Percentiles rank a stretch among this genome's conserved stretches.
Conservation (phyloP, 1,140 invertebrate species). For the Leptopilina boulardi region DNA sequence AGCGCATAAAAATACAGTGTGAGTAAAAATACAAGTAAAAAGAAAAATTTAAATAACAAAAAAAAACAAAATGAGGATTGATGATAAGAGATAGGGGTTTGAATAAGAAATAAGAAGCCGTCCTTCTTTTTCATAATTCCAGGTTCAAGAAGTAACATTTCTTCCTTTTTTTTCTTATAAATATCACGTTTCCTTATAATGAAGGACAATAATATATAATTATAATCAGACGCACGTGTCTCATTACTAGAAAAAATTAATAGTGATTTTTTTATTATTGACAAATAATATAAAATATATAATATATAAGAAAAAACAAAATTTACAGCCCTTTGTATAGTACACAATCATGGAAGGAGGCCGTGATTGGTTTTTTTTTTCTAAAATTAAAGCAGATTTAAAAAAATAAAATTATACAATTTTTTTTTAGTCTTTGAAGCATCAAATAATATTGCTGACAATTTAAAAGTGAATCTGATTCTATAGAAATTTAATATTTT, state of each 20-base stretch:
- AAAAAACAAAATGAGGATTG: conserved; percentile 7
- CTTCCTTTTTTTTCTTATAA: background rate
- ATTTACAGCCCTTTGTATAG: background rate
- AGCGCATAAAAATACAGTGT: conserved; percentile 20
- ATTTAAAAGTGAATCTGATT: conserved; percentile 40
- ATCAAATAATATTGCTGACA: conserved; percentile 19
- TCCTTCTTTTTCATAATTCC: background rate
- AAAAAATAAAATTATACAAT: conserved; percentile 46
- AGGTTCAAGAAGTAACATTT: background rate
- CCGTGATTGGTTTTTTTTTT: conserved; percentile 17
- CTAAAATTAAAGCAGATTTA: conserved; percentile 41
- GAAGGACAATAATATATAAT: conserved; percentile 12
- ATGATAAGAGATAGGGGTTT: background rate
- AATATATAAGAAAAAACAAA: conserved; percentile 44
- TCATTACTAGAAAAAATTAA: background rate
- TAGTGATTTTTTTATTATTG: conserved; percentile 58
- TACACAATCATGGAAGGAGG: background rate
- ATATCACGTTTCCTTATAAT: conserved; percentile 22
- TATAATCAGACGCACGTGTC: conserved; percentile 3
- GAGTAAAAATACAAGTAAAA: conserved; percentile 14
- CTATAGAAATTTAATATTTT: conserved; percentile 63
- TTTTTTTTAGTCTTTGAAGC: background rate
- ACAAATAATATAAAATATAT: conserved; percentile 35
- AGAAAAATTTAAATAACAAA: conserved; percentile 3
- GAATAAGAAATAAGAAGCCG: background rate